phyloP scores from a whole-genome alignment of 2,113 vertebrate genomes.

The Orthonyx spaldingii region DNA sequence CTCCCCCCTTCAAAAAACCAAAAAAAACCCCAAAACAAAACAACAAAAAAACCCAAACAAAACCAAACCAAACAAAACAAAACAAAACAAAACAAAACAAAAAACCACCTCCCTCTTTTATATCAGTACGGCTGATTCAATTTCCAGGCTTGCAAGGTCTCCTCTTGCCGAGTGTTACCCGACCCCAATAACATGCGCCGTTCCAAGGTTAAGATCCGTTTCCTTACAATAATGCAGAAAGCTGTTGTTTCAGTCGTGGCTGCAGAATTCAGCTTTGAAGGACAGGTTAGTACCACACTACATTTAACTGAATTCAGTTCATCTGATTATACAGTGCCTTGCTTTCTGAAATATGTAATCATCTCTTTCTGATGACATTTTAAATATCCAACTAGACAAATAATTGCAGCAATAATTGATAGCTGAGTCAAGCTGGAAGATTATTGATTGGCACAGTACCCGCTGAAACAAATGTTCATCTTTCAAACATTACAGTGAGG shows the following conservation, averaged over 20 bases:
- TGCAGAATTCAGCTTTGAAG: constrained; percentile 75
- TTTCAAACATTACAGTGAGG: constrained; percentile 75
- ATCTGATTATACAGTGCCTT: constrained; percentile 81
- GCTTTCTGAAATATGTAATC: constrained; percentile 84
- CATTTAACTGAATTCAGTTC: constrained; percentile 80
- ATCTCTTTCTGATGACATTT: constrained; percentile 88
- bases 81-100: too few species aligned
- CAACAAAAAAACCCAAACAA: too few species aligned
- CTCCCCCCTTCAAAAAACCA: neutral
- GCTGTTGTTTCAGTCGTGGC: constrained; percentile 58
- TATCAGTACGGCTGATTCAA: constrained; percentile 69
- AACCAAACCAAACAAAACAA: too few species aligned
- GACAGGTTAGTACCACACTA: constrained; percentile 76
- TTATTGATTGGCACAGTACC: constrained; percentile 83
- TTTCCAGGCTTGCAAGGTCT: constrained; percentile 72
- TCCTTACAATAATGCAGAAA: constrained; percentile 63
- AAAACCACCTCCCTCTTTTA: constrained; percentile 27
- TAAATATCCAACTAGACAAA: constrained; percentile 86
- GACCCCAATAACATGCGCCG: constrained; percentile 31
- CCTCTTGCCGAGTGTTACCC: constrained; percentile 50
- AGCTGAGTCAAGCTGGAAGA: constrained; percentile 76
- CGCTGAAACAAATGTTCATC: constrained; percentile 75
- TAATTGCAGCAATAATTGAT: constrained; percentile 88
- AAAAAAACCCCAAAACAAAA: too few species aligned
- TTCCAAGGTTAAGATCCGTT: constrained; percentile 69